phyloP scores from a whole-genome alignment of 2,797 vertebrate genomes.

The Menidia menidia region DNA sequence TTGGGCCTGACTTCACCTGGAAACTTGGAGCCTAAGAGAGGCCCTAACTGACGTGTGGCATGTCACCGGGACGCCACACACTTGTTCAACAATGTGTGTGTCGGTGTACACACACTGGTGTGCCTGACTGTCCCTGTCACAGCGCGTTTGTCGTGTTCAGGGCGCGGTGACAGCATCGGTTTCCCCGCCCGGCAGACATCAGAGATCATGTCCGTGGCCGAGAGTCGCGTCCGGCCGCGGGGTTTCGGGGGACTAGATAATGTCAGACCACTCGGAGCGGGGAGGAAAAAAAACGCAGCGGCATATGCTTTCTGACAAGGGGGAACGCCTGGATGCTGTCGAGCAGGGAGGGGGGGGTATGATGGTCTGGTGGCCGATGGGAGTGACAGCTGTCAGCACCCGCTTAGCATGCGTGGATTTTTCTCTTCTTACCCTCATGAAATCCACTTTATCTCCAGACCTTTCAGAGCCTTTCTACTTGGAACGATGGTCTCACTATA shows the following conservation, averaged over 20 bases:
- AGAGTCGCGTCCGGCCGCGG: conserved; percentile 69
- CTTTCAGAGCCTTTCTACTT: conserved; percentile 5
- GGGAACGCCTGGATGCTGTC: conserved; percentile 67
- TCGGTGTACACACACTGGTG: conserved; percentile 37
- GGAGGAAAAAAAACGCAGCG: conserved; percentile 23
- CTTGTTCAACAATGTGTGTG: conserved; percentile 14
- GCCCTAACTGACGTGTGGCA: conserved; percentile 30
- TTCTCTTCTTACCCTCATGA: conserved; percentile 26
- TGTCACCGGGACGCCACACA: conserved; percentile 8
- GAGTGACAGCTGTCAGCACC: conserved; percentile 82
- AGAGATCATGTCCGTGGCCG: conserved; percentile 75
- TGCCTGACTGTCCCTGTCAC: conserved; percentile 73
- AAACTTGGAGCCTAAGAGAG: conserved; percentile 19
- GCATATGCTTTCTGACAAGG: conserved; percentile 84
- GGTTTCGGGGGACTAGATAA: conserved; percentile 74
- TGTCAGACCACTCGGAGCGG: conserved; percentile 70
- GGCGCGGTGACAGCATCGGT: conserved; percentile 81
- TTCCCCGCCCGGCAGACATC: conserved; percentile 73
- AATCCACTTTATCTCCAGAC: conserved; percentile 9
- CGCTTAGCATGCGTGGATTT: conserved; percentile 25
- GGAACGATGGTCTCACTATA: background rate
- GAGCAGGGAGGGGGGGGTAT: conserved; percentile 45
- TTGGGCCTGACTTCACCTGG: background rate
- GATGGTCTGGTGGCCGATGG: conserved; percentile 75
- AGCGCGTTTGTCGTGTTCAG: conserved; percentile 68